Evolutionary conservation across 1,140 invertebrate species (phyloP), one percentile per base, ranked within the genome.

Genomic region (Anadara kagoshimensis): DNA sequence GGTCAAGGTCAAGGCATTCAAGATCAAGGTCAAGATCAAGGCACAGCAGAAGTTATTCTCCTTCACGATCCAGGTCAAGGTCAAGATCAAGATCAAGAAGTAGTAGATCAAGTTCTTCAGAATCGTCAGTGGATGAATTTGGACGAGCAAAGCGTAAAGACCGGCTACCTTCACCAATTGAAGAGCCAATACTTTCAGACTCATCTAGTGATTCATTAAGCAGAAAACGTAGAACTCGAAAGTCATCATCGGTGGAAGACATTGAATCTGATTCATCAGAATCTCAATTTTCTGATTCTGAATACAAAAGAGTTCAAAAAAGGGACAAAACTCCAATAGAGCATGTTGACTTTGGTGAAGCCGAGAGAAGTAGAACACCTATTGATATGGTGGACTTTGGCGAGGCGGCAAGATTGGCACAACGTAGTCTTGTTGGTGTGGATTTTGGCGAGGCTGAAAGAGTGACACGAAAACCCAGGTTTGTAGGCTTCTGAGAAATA

Each of bases 381-480:
- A 59, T 75, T 8, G 73, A 75, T 54, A 65, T 65, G 53, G 61
- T 75, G 7, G 73, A 75, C 36, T 75, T 75, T 70, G 73, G 73
- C 20, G 73, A 75, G 22, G 73, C 73, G 22, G 73, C 68, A n/a
- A 66, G 68, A 16, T 61, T 75, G 73, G 68, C 68, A 24, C 63
- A 70, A 41, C 70, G 61, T 36, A 75, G 68, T 61, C 41, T 75
- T 41, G 56, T 70, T 20, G 57, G 68, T 29, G 73, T 75, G 20
- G 68, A 69, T 49, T 75, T 75, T 70, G 73, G 73, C 12, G 73
- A 75, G 54, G 73, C 73, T 24, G 73, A 75, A 44, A 69, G 58
- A 51, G 7, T 36, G 29, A 36, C 29, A 2, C 2, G 29, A 36
- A 36, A 36, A 36, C 7, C 29, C 2, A 36, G 29, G 29, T 36